Evolutionary conservation across 2,888 invertebrate species (phyloP).

Genomic region (Aethes cnicana): DNA sequence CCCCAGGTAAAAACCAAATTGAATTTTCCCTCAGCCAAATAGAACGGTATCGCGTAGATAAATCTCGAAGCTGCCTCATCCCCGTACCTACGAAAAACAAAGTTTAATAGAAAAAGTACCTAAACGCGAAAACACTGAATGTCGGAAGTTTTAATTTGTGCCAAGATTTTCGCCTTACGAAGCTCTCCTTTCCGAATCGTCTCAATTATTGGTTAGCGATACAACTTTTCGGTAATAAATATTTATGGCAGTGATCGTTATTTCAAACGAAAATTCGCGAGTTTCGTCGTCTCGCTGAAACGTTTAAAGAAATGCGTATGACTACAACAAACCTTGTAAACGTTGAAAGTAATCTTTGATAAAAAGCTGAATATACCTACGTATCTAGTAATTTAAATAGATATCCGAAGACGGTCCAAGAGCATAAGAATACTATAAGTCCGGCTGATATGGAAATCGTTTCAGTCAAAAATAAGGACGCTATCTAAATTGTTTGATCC

Average conservation of each 20-base stretch:
- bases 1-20: conserved; percentile 80
- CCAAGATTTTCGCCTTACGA: conserved; percentile 44
- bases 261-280: too few species aligned
- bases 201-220: conserved; percentile 40
- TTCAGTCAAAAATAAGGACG: too few species aligned
- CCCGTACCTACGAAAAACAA: conserved; percentile 71
- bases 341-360: too few species aligned
- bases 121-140: conserved; percentile 66
- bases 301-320: too few species aligned
- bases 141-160: conserved; percentile 67
- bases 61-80: conserved; percentile 72
- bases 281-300: too few species aligned
- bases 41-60: conserved; percentile 77
- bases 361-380: too few species aligned
- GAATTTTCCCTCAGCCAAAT: conserved; percentile 75
- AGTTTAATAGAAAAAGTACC: conserved; percentile 78
- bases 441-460: too few species aligned
- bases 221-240: conserved; percentile 20
- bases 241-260: background rate
- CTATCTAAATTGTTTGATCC: too few species aligned
- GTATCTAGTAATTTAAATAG: too few species aligned
- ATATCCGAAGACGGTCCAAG: too few species aligned
- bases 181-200: conserved; percentile 41
- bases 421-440: too few species aligned
- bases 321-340: too few species aligned